Evolutionary conservation across 2,888 invertebrate genomes (phyloP).

Genomic region (Diaperis boleti): DNA sequence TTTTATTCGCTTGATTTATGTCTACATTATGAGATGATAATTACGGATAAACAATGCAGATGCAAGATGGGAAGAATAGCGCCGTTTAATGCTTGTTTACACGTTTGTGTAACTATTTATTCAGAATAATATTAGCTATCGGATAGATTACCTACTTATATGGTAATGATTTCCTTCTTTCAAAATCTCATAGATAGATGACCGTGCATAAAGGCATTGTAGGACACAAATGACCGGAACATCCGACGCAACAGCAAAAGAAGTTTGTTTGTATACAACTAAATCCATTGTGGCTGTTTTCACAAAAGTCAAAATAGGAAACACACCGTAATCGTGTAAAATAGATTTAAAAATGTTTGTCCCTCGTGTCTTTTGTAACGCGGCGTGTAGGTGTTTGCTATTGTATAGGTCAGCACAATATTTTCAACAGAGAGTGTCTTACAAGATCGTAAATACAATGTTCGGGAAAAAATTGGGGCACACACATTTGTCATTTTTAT

Average conservation of each 20-base stretch:
- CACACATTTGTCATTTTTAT: no score
- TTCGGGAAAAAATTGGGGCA: no score
- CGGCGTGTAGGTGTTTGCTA: slow-evolving; percentile 30
- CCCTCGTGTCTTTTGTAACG: slow-evolving; percentile 49
- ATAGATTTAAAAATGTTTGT: slow-evolving; percentile 48
- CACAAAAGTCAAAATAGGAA: slow-evolving; percentile 43
- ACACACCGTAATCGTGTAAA: slow-evolving; percentile 36
- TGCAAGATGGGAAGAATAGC: neutral
- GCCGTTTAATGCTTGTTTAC: neutral
- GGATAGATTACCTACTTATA: no score
- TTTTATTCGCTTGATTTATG: slow-evolving; percentile 2
- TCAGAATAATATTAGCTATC: no score
- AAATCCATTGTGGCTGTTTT: slow-evolving; percentile 32
- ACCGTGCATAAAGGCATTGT: slow-evolving; percentile 19
- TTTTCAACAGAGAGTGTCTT: neutral
- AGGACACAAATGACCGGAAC: slow-evolving; percentile 43
- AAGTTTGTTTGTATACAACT: slow-evolving; percentile 36
- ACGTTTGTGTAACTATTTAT: neutral
- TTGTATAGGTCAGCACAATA: no score
- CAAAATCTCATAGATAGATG: neutral
- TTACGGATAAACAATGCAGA: neutral
- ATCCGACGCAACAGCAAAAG: slow-evolving; percentile 38
- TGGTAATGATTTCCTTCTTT: no score
- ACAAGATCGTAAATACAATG: neutral
- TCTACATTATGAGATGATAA: slow-evolving; percentile 6